Evolutionary conservation across 2,888 invertebrate species (phyloP).

Genomic region (Drosophila ezoana): DNA sequence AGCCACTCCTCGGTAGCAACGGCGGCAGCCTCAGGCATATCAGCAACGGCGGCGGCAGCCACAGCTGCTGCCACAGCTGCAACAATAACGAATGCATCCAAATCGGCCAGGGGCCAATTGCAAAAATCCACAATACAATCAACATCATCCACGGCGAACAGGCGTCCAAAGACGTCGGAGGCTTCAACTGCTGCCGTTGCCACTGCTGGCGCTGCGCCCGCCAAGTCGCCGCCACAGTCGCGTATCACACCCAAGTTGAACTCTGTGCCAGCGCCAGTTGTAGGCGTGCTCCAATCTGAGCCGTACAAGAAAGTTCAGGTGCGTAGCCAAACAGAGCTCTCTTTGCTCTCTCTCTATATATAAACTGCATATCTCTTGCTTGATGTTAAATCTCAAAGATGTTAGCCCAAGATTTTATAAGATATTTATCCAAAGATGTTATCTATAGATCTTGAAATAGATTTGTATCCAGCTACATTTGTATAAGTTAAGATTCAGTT

Average conservation of each 20-base stretch:
- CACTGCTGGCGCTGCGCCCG: constrained; percentile 14
- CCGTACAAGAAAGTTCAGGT: constrained; percentile 78
- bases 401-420: no score
- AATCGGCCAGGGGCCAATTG: constrained; percentile 19
- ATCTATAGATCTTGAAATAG: no score
- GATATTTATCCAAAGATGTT: no score
- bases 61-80: constrained; percentile 12
- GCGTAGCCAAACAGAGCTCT: constrained; percentile 21
- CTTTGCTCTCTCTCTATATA: no score
- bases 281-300: constrained; percentile 64
- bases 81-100: constrained; percentile 6
- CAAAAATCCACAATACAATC: constrained; percentile 32
- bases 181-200: constrained; percentile 25
- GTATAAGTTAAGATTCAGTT: no score
- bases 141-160: constrained; percentile 5
- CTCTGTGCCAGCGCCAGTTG: constrained; percentile 48
- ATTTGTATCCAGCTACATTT: no score
- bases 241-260: constrained; percentile 46
- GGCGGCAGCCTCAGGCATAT: constrained; percentile 5
- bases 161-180: constrained; percentile 45
- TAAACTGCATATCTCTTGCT: no score
- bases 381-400: no score
- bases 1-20: constrained; percentile 28
- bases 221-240: constrained; percentile 36
- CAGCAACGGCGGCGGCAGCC: constrained; percentile 9